phyloP scores from a whole-genome alignment of 1,140 invertebrate species.

The Diprion similis region DNA sequence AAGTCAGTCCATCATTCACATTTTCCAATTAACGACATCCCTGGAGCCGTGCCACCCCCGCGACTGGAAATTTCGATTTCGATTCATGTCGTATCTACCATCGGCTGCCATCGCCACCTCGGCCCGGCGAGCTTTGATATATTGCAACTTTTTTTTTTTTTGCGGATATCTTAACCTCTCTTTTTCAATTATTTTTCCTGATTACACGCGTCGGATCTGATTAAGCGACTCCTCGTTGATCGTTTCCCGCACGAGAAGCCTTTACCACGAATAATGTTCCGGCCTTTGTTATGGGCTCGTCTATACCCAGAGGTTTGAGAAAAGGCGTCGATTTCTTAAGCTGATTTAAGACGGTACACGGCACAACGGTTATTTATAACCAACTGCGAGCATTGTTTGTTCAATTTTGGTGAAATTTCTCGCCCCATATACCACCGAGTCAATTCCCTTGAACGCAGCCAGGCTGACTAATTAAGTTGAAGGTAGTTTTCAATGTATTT shows the following conservation, averaged over 20 bases:
- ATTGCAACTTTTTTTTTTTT: neutral
- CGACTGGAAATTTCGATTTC: neutral
- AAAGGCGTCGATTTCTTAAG: no score
- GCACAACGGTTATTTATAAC: no score
- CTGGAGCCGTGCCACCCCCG: neutral
- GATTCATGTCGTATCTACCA: neutral
- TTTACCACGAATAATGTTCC: no score
- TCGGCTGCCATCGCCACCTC: neutral
- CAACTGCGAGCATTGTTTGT: no score
- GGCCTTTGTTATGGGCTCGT: no score
- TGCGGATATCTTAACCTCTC: neutral
- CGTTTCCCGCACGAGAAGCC: neutral
- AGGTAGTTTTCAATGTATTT: no score
- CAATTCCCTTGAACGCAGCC: no score
- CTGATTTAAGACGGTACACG: no score
- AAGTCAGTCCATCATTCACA: neutral
- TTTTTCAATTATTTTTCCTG: neutral
- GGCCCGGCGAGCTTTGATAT: neutral
- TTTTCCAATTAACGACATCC: constrained; percentile 2
- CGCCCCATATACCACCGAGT: no score
- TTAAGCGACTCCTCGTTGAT: neutral
- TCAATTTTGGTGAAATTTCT: no score
- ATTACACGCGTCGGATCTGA: neutral
- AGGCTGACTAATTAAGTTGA: no score
- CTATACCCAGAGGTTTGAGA: no score